Base-by-base conservation (phyloP, 1,140 invertebrate species). In the Centruroides sculpturatus region DNA sequence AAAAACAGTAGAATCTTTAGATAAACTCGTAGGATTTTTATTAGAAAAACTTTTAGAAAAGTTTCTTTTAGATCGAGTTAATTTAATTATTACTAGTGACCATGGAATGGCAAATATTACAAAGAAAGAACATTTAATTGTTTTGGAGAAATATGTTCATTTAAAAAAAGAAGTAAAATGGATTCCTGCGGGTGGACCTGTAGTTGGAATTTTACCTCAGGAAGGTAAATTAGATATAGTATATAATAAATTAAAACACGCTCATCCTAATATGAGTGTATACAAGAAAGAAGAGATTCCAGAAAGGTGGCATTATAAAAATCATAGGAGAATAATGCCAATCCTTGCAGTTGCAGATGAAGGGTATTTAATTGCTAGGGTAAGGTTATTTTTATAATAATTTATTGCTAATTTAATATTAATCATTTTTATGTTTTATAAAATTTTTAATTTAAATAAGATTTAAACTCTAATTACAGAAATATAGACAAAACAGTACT, bases 271-370 rank as follows among this genome's bases (percentile, higher is more conserved):
- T 9, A 9, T 61, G 35, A 65, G 11, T n/a, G 67, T 74, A 0
- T 72, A 68, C 66, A 55, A 63, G 48, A 69, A 69, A 55, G 59
- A 67, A 50, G 66, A 72, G 5, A 63, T 74, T 47, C 71, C 72
- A 6, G 66, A 69, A 0, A 56, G 60, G 13, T 73, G 64, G 61
- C 70, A 70, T 57, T 72, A 70, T 63, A 75, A 72, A 59, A 76
- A 82, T 52, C 82, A 81, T 68, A 65, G 69, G 35, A 69, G 83
- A 56, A 71, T 82, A 13, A 77, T 77, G 23, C 75, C 78, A 4
- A 79, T 83, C 64, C 69, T 82, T 59, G 66, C 79, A 1, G 69
- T 80, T 46, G 79, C 80, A 0, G 75, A 83, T 66, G 62, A 73
- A 13, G 77, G 78, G 47, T 82, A 80, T 83, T 66, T 79, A 56